Base-by-base conservation (phyloP, 37 sponge, comb jelly and placozoan species). In the Bolinopsis microptera region DNA sequence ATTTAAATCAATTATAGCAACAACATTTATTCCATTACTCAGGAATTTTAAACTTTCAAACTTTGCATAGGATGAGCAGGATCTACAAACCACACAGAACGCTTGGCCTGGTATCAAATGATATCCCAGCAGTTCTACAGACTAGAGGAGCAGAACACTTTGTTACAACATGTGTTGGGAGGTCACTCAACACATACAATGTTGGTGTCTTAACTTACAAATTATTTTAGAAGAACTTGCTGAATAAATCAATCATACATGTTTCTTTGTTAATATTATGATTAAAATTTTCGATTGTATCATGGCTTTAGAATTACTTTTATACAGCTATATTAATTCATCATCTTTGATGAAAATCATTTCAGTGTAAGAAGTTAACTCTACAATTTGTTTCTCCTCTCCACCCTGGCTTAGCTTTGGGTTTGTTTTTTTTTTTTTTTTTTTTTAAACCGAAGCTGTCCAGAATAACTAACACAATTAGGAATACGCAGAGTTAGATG, bases 1-100 rank as follows among this genome's bases (percentile, higher is more conserved):
- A n/a, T n/a, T n/a, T n/a, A n/a, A n/a, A n/a, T n/a, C n/a, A n/a
- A n/a, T n/a, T n/a, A n/a, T n/a, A n/a, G n/a, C n/a, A n/a, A n/a
- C n/a, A n/a, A n/a, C n/a, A n/a, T n/a, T n/a, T n/a, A n/a, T n/a
- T n/a, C n/a, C n/a, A n/a, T n/a, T n/a, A n/a, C n/a, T n/a, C n/a
- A n/a, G n/a, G n/a, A n/a, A n/a, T n/a, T n/a, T n/a, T n/a, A n/a
- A n/a, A n/a, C n/a, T n/a, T n/a, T n/a, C n/a, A n/a, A n/a, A n/a
- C n/a, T n/a, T n/a, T n/a, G n/a, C n/a, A n/a, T n/a, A 72, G 75
- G 75, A 82, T 82, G 83, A 96, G 97, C 74, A 94, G 94, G 88
- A 74, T 97, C 0, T 97, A 95, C 83, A 83, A 72, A 92, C 96
- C 97, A 13, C 96, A 92, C 69, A 76, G 98, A 35, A 97, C 96